Base-by-base conservation (phyloP, 1,140 invertebrate species). In the Ctenoplectra terminalis region DNA sequence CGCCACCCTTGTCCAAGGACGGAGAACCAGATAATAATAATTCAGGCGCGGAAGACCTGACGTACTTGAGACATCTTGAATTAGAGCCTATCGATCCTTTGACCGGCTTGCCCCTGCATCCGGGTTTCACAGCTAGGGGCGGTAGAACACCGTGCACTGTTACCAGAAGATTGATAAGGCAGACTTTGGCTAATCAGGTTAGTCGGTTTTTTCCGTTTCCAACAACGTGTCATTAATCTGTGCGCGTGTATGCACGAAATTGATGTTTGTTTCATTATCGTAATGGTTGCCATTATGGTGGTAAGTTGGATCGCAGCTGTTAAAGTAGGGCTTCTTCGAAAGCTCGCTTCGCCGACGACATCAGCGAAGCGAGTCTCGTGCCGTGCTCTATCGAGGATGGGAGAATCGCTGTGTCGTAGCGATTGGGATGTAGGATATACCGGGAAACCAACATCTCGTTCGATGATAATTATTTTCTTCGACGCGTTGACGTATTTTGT, bases 81-180 rank as follows among this genome's bases (percentile, higher is more conserved):
- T 93, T 98, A 72, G 97, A 97, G 90, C 96, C 97, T 1, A 91
- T 95, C 7, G 93, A 94, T 79, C 94, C 92, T 6, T 63, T 92
- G 23, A 92, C 93, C 15, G 92, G 91, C 0, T 54, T 90, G 52
- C 90, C 91, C 0, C 63, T 92, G 40, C 90, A 92, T 75, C 92
- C 93, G 13, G 58, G 94, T 87, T 87, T 94, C 90, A 85, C 93
- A 75, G 88, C 94, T 89, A 90, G 90, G 88, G 89, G 95, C 67
- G 97, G 97, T n/a, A 94, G 97, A 79, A 98, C 97, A 1, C 97
- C 97, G 0, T 98, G 97, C 89, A 98, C 97, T 5, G 96, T 96
- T 63, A 97, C 97, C 43, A 96, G 96, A 89, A 95, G 95, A 91
- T 93, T 95, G 85, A 86, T 92, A 71, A 89, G 93, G 71, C 89